Evolutionary conservation across 1,140 invertebrate genomes (phyloP).

Genomic region (Melipona quadrifasciata): DNA sequence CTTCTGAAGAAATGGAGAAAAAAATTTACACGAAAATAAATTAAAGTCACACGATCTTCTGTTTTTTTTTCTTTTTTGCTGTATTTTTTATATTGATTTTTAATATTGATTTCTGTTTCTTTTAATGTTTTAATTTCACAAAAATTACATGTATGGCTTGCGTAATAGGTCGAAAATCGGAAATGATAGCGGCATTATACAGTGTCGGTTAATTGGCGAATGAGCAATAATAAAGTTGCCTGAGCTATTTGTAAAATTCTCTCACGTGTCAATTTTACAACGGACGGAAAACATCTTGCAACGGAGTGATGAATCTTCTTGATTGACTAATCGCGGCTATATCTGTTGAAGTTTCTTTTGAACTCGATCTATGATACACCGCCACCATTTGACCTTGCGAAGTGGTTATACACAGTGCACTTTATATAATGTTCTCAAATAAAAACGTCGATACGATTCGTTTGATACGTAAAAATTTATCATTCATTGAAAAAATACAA

Average conservation of each 20-base stretch:
- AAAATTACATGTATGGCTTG: not conserved
- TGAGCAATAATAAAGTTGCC: not conserved
- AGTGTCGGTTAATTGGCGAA: too few species aligned
- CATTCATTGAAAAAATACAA: too few species aligned
- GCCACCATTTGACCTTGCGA: not conserved
- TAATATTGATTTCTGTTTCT: too few species aligned
- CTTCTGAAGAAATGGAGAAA: not conserved
- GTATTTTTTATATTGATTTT: too few species aligned
- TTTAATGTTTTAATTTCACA: not conserved
- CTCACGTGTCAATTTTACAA: not conserved
- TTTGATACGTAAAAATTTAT: too few species aligned
- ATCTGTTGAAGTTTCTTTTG: not conserved
- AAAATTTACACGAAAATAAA: not conserved
- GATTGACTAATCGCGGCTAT: conserved; percentile 11
- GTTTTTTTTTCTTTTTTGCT: not conserved
- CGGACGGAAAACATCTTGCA: not conserved
- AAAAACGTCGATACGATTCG: not conserved
- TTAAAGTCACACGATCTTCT: not conserved
- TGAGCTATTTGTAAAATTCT: not conserved
- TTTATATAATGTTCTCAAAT: conserved; percentile 1
- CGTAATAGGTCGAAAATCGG: not conserved
- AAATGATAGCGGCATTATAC: not conserved
- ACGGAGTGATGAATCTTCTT: not conserved
- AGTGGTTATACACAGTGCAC: not conserved
- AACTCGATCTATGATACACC: conserved; percentile 3